Percentiles rank a stretch among this genome's conserved stretches.
phyloP scores from a whole-genome alignment of 2,113 vertebrate species.

The Peucedramus taeniatus region DNA sequence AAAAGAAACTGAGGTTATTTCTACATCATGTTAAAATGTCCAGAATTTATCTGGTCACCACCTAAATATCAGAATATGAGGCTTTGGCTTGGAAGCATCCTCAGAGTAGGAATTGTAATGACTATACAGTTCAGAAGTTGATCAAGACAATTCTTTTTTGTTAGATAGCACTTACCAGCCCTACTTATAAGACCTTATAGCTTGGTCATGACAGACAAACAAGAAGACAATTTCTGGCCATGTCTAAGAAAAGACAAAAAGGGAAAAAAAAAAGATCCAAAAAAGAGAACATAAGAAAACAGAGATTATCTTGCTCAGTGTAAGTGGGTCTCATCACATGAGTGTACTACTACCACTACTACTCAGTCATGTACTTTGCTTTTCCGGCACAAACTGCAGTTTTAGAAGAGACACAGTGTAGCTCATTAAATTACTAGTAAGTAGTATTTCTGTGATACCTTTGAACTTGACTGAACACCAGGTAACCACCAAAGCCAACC shows the following conservation, averaged over 20 bases:
- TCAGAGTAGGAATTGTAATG: background rate
- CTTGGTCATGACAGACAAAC: background rate
- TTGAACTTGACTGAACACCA: background rate
- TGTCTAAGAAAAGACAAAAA: background rate
- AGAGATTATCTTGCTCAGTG: background rate
- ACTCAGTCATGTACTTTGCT: background rate
- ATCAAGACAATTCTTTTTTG: background rate
- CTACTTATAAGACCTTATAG: background rate
- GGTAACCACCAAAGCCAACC: background rate
- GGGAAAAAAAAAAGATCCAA: rapidly evolving
- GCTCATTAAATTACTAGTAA: background rate
- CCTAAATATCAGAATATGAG: background rate
- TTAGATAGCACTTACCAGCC: background rate
- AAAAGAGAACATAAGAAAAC: background rate
- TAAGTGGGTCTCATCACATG: background rate
- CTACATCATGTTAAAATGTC: background rate
- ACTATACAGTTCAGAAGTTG: background rate
- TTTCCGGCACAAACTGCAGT: background rate
- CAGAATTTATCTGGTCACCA: background rate
- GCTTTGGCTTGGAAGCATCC: background rate
- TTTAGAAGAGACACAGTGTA: background rate
- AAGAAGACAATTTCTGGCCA: background rate
- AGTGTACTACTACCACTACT: too few species aligned
- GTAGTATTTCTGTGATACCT: background rate
- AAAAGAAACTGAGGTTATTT: background rate